Evolutionary conservation across 2,888 invertebrate genomes (phyloP), one percentile per base, ranked within the genome.

Genomic region (Onchidella celtica): DNA sequence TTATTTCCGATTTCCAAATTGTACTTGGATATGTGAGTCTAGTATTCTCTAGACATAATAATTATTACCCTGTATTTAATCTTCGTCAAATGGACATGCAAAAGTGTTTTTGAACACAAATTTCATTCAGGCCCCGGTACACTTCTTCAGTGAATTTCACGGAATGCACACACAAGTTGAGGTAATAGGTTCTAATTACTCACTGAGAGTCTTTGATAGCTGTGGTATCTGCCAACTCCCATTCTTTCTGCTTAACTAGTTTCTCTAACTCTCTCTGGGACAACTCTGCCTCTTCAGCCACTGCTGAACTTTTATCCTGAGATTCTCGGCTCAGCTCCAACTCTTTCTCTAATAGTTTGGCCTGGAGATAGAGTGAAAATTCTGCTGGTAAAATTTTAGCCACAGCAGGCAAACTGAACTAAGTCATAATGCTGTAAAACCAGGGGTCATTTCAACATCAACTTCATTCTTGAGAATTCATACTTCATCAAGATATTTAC

Each of bases 131-230:
- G n/a, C n/a, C n/a, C n/a, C n/a, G n/a, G n/a, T n/a, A n/a, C n/a
- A n/a, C n/a, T n/a, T n/a, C n/a, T n/a, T n/a, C n/a, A n/a, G n/a
- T n/a, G n/a, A n/a, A n/a, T n/a, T n/a, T n/a, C n/a, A n/a, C n/a
- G n/a, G n/a, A n/a, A n/a, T n/a, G n/a, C n/a, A n/a, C n/a, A n/a
- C n/a, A n/a, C n/a, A n/a, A n/a, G n/a, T n/a, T n/a, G n/a, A n/a
- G n/a, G n/a, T n/a, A n/a, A n/a, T 47, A 47, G 17, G 6, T 47
- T 6, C 47, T 47, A 17, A 17, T 11, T 59, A 38, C 83, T 78
- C 85, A 92, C 92, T 83, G 87, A 9, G 92, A 90, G 85, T 91
- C 90, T 83, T 91, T 91, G 85, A 92, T 88, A 17, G 91, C 91
- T 27, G 85, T 87, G 9, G 86, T 61, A 83, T 93, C 91, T 57